Evolutionary conservation across 1,140 invertebrate genomes (phyloP), one percentile per base, ranked within the genome.

Genomic region (Leguminivora glycinivorella): DNA sequence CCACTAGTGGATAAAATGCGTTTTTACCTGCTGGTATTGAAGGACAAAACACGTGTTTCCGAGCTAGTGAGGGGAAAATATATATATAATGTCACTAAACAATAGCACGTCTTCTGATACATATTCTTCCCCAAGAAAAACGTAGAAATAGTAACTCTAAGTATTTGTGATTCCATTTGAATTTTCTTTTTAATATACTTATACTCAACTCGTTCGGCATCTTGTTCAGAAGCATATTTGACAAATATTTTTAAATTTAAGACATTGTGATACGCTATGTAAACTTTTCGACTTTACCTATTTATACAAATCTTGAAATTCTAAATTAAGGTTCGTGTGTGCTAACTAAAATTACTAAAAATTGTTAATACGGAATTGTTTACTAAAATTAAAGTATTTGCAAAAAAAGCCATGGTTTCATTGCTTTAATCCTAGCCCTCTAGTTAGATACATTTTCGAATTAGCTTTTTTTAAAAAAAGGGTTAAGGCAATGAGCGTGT

Each of bases 401-500:
- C 26, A 63, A 34, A n/a, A 29, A 34, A 63, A 63, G 26, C 58
- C 58, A 72, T 88, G 70, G 85, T 90, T 90, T 90, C 88, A 90
- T 90, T 90, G 88, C 88, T 90, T 90, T 90, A 84, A 81, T 85
- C 84, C 85, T 83, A 73, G 72, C 80, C 83, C 85, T 81, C 66
- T 63, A 63, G 58, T 29, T 63, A 63, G 26, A 17, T 58, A 1
- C 9, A 29, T 31, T 31, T 63, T 63, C 25, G 26, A 52, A 60
- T 56, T 58, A 40, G 68, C 70, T 74, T 72, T 72, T 74, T 70
- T 70, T 70, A 72, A 52, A 72, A 84, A 80, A 83, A 80, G 87
- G 87, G 80, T 90, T 89, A 88, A 90, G 88, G 88, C 88, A 90
- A 90, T 90, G 88, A 90, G 83, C 83, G 86, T 84, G 83, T 78